Percentiles rank a stretch among this genome's conserved stretches.
phyloP scores from a whole-genome alignment of 2,888 invertebrate genomes.

The Agelastica alni region DNA sequence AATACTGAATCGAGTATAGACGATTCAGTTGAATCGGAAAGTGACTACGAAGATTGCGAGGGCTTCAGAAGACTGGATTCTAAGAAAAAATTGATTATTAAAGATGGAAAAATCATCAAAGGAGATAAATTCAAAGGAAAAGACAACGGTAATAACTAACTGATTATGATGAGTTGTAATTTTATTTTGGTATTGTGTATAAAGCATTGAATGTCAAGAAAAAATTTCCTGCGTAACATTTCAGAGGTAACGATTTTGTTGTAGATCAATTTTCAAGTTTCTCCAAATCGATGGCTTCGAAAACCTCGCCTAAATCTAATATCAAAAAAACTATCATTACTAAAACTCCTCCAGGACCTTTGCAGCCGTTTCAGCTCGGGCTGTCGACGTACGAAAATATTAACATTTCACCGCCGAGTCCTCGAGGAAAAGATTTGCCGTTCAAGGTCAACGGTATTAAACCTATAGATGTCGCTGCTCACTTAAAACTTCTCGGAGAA shows the following conservation, averaged over 20 bases:
- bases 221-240: no score
- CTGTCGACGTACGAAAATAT: conserved; percentile 42
- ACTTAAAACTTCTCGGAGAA: conserved; percentile 88
- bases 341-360: conserved; percentile 41
- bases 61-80: conserved; percentile 62
- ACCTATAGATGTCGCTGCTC: conserved; percentile 89
- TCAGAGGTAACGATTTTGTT: background rate
- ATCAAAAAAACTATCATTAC: conserved; percentile 23
- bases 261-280: conserved; percentile 30
- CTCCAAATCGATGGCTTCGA: conserved; percentile 24
- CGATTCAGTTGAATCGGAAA: conserved; percentile 51
- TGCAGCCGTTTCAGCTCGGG: conserved; percentile 37
- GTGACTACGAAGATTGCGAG: conserved; percentile 53
- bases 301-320: conserved; percentile 16
- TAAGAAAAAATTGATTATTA: conserved; percentile 73
- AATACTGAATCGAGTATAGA: conserved; percentile 48
- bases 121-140: conserved; percentile 63
- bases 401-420: conserved; percentile 52
- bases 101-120: conserved; percentile 70
- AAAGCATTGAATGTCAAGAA: no score
- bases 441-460: conserved; percentile 75
- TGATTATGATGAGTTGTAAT: no score
- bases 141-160: conserved; percentile 48
- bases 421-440: conserved; percentile 48
- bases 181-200: no score